Conservation (phyloP, 1,140 invertebrate genomes). For the Trichoplusia ni region DNA sequence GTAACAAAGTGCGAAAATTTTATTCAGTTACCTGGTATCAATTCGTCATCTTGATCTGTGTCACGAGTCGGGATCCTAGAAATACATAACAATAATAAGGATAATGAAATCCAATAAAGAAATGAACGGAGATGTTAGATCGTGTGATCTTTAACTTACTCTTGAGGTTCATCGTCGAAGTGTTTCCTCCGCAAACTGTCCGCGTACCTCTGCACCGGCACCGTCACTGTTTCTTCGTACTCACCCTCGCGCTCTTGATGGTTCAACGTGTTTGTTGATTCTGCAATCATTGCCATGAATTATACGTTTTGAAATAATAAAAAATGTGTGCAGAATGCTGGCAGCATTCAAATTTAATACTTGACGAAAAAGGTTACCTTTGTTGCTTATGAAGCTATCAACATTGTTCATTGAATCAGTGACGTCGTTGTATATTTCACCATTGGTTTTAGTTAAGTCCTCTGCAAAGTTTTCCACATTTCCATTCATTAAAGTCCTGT, state of each 20-base stretch:
- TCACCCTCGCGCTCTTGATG: constrained; percentile 83
- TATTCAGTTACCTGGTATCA: constrained; percentile 68
- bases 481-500: constrained; percentile 66
- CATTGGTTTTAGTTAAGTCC: constrained; percentile 26
- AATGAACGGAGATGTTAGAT: too few relatives aligned
- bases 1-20: too few relatives aligned
- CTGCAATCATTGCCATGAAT: constrained; percentile 31
- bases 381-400: constrained; percentile 29
- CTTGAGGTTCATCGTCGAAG: constrained; percentile 56
- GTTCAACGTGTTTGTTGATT: constrained; percentile 64
- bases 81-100: constrained; percentile 21
- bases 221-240: constrained; percentile 84
- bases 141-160: too few relatives aligned
- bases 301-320: too few relatives aligned
- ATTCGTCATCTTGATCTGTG: constrained; percentile 56
- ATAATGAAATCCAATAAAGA: not conserved
- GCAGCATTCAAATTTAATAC: not conserved
- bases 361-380: not conserved
- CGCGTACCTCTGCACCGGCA: constrained; percentile 82
- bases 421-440: constrained; percentile 34
- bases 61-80: constrained; percentile 52
- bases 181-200: constrained; percentile 80
- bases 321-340: too few relatives aligned
- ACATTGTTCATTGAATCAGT: constrained; percentile 25
- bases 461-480: constrained; percentile 31